Evolutionary conservation across 2,113 vertebrate genomes (phyloP), one percentile per base, ranked within the genome.

Genomic region (Ptychochromis oligacanthus): DNA sequence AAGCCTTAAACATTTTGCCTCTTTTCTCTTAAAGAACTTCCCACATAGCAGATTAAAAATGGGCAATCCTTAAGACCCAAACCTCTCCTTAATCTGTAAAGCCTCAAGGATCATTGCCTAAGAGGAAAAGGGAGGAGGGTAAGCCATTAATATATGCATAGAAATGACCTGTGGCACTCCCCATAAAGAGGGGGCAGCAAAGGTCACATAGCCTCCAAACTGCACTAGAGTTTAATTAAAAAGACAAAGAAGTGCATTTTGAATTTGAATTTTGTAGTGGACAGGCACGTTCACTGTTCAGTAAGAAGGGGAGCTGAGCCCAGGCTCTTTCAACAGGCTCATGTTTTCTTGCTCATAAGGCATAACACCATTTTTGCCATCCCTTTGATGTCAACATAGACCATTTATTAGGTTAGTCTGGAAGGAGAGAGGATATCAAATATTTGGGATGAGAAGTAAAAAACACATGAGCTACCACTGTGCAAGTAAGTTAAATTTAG

Each of bases 161-260:
- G 93, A 93, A 95, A 95, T 94, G 94, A 95, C 94, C 95, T 85
- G 78, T 84, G 52, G 93, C 91, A 85, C 89, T 91, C 76, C 87
- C 85, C 88, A 90, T 93, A 95, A 94, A 95, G 93, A 93, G 87
- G 79, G 89, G 89, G 60, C 87, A 84, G 34, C 75, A 92, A 92
- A 94, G 95, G 94, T 96, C 95, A 95, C 94, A 93, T 80, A 90
- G 91, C 93, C 94, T 94, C 88, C 90, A 91, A 95, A 95, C 92
- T 90, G 89, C 79, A 85, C 91, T 90, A 64, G 78, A 90, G 92
- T 96, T 95, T 95, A 95, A 96, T 96, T 96, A 95, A 95, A 96
- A 95, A 95, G 92, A 95, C 94, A 95, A 95, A 94, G 94, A 92
- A 46, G 84, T 86, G 87, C 87, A 87, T 90, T 67, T 49, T 49